Conservation (phyloP, 2,113 vertebrate species). For the Cyanistes caeruleus region DNA sequence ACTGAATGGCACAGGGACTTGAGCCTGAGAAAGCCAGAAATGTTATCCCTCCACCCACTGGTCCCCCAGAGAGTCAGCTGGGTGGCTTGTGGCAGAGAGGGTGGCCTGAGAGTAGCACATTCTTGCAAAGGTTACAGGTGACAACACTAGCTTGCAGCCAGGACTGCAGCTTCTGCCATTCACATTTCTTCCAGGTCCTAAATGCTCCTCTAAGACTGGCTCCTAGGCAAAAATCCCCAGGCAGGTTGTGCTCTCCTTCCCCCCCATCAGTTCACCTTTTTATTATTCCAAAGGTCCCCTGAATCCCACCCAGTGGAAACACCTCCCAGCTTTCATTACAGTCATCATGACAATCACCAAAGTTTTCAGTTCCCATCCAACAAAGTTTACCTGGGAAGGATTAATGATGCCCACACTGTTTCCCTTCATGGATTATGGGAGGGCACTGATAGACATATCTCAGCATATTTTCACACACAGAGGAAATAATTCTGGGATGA, state of each 20-base stretch:
- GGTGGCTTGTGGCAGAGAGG: background rate
- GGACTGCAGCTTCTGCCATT: background rate
- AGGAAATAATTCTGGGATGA: background rate
- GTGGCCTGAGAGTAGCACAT: background rate
- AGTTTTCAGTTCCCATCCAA: background rate
- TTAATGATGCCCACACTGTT: background rate
- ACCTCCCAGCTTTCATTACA: background rate
- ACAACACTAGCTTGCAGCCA: background rate
- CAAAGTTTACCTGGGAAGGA: background rate
- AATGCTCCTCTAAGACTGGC: background rate
- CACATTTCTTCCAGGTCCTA: background rate
- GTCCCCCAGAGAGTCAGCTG: background rate
- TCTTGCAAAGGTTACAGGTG: background rate
- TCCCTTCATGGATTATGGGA: background rate
- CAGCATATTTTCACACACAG: rapidly evolving
- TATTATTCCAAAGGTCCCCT: background rate
- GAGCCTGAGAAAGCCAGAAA: background rate
- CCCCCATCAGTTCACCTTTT: background rate
- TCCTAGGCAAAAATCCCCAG: background rate
- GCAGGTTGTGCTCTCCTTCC: background rate
- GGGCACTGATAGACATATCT: background rate
- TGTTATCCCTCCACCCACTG: background rate
- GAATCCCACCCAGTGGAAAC: background rate
- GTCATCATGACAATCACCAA: background rate
- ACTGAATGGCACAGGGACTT: background rate